phyloP scores from a whole-genome alignment of 1,140 invertebrate species.

The Cydia strobilella region DNA sequence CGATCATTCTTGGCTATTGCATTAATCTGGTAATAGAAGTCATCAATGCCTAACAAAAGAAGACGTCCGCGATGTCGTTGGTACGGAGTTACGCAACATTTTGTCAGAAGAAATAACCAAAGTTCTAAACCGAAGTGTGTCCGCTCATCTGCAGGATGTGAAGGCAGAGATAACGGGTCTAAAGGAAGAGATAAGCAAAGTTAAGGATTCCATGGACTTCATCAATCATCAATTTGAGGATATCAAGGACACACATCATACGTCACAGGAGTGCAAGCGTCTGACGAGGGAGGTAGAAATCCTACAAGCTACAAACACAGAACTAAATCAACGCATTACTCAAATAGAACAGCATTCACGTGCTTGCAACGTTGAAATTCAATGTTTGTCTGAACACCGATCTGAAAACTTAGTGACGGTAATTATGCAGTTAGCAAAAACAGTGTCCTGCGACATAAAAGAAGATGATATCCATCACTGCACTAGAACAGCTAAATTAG shows the following conservation, averaged over 20 bases:
- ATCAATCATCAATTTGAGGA: background rate
- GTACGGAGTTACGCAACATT: background rate
- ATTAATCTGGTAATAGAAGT: background rate
- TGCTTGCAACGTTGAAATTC: slow-evolving; percentile 41
- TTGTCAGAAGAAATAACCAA: background rate
- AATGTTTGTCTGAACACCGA: slow-evolving; percentile 41
- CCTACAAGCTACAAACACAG: too few species aligned
- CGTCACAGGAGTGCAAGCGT: too few species aligned
- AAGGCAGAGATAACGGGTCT: background rate
- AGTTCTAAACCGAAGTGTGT: background rate
- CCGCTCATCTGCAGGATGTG: background rate
- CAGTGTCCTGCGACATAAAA: slow-evolving; percentile 29
- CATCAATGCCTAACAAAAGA: slow-evolving; percentile 10
- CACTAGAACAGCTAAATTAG: slow-evolving; percentile 30
- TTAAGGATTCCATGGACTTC: background rate
- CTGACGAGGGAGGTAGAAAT: too few species aligned
- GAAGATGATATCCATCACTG: slow-evolving; percentile 35
- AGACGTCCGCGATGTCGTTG: background rate
- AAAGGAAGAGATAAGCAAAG: background rate
- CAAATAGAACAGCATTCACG: slow-evolving; percentile 37
- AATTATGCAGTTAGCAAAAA: slow-evolving; percentile 35
- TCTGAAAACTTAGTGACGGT: slow-evolving; percentile 38
- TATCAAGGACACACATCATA: background rate
- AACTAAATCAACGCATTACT: background rate
- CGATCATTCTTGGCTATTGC: background rate